phyloP scores from a whole-genome alignment of 2,888 invertebrate species.

The Pyralis farinalis region DNA sequence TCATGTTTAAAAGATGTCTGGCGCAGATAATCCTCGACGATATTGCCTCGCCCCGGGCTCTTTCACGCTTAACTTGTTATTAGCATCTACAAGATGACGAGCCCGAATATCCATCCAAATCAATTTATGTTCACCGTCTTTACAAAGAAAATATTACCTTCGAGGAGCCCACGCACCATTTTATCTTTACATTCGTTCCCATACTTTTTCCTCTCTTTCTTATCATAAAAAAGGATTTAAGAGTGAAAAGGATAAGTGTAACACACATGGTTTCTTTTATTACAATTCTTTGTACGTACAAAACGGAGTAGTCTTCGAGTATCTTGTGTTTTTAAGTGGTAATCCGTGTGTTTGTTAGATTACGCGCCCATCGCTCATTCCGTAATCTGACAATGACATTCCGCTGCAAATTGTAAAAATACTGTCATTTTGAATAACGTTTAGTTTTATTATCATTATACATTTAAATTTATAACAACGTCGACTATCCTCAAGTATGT shows the following conservation, averaged over 20 bases:
- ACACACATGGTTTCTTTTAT: constrained; percentile 19
- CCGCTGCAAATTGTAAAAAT: constrained; percentile 10
- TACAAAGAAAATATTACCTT: constrained; percentile 40
- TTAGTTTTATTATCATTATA: no score
- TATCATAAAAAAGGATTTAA: constrained; percentile 16
- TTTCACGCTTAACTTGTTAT: constrained; percentile 37
- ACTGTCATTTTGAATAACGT: no score
- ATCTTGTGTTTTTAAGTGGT: constrained; percentile 11
- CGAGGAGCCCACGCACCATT: constrained; percentile 18
- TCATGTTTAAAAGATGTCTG: constrained; percentile 18
- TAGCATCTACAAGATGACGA: constrained; percentile 33
- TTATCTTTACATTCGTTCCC: constrained; percentile 28
- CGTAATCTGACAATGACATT: constrained; percentile 31
- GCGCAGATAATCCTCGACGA: constrained; percentile 27
- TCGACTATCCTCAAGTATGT: no score
- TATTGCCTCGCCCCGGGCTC: constrained; percentile 25
- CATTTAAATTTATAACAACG: no score
- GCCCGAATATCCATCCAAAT: constrained; percentile 41
- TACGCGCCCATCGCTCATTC: constrained; percentile 35
- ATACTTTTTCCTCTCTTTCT: constrained; percentile 23
- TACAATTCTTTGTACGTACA: constrained; percentile 14
- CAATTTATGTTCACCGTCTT: constrained; percentile 46
- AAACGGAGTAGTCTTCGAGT: constrained; percentile 13
- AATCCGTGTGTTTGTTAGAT: constrained; percentile 26
- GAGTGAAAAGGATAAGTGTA: constrained; percentile 24